These are phyloP conservation scores for Cetonia aurata DNA, from an alignment of 2,888 invertebrate genomes.

Conservation along the genomic window DNA sequence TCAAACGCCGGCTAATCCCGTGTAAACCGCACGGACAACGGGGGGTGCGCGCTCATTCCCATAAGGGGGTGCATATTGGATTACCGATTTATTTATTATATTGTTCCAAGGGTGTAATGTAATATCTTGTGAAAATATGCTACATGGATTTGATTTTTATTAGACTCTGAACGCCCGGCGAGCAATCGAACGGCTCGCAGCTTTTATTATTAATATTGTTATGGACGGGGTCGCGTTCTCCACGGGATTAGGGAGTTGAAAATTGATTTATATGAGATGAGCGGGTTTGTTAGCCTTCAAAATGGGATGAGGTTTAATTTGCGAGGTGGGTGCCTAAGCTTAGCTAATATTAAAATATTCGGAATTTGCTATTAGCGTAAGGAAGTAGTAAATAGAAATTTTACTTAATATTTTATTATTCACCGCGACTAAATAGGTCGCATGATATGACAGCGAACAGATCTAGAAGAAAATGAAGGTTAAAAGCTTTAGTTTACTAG, in stretches of 20 bases:
- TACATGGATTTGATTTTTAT: constrained; percentile 59
- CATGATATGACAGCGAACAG: too few species aligned
- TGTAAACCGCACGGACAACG: constrained; percentile 65
- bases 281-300: background rate
- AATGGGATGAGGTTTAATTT: too few species aligned
- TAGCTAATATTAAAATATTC: background rate
- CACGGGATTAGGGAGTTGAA: constrained; percentile 35
- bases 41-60: constrained; percentile 56
- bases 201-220: constrained; percentile 34
- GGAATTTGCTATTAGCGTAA: background rate
- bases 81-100: constrained; percentile 65
- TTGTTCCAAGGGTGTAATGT: constrained; percentile 62
- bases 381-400: constrained; percentile 3
- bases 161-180: constrained; percentile 44
- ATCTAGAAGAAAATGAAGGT: too few species aligned
- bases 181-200: background rate
- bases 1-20: constrained; percentile 58
- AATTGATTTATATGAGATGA: constrained; percentile 34
- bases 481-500: too few species aligned
- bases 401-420: background rate
- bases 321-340: background rate
- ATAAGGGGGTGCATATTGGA: constrained; percentile 65
- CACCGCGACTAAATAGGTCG: too few species aligned
- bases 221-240: constrained; percentile 16
- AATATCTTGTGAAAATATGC: constrained; percentile 62